Evolutionary conservation across 2,888 invertebrate genomes (phyloP), one percentile per base, ranked within the genome.

Genomic region (Mythimna impura): DNA sequence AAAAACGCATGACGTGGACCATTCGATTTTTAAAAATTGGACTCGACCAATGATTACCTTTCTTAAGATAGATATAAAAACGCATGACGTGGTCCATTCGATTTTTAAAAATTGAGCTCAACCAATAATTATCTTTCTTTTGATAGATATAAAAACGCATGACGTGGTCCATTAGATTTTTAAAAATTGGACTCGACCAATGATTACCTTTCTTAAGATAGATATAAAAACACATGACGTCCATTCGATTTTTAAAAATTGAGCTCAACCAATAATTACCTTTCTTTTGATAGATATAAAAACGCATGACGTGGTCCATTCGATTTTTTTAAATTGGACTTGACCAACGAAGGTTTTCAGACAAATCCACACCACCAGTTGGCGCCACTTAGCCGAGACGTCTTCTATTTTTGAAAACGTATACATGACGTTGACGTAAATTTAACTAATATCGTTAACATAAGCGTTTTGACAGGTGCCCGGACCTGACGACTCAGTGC

Each of bases 21-120:
- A 7, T 43, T 66, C n/a, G 60, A 76, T 64, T 36, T 66, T 25
- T 14, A n/a, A 25, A 63, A 72, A 71, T 62, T 65, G 30, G 57
- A n/a, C 36, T 54, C 58, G 12, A 25, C 34, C 43, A 57, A 40
- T 52, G 8, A 36, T 34, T 34, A 34, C 14, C 17, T 10, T 17
- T 14, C n/a, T 40, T 17, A 6, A 3, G 30, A 30, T 14, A 3
- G 50, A 17, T 12, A 34, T 12, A 34, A 58, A 57, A 47, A 14
- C 40, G 17, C 0, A 52, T 9, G 14, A 50, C 8, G 2, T 34
- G 22, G 58, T 54, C n/a, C 5, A 5, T 43, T 66, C n/a, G 60
- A 76, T 64, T 36, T 63, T n/a, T 12, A 25, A 34, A 63, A 72
- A 71, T 66, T 65, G 30, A 57, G n/a, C 43, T 54, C 55, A 10